Evolutionary conservation across 2,888 invertebrate species (phyloP), one percentile per base, ranked within the genome.

Genomic region (Tromatobia lineatoria): DNA sequence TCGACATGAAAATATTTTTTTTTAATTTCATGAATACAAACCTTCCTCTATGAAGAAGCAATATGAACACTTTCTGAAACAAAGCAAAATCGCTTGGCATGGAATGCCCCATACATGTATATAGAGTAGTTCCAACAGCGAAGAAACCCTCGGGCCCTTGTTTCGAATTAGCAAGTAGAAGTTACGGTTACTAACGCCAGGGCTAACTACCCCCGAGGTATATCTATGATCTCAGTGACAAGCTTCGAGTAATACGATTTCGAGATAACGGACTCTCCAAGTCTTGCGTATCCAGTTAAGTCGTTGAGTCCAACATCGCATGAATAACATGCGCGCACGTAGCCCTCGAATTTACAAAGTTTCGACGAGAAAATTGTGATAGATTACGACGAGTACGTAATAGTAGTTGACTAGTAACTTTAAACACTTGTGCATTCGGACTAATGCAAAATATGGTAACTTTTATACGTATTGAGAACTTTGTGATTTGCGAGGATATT

Each of bases 161-260:
- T 29, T n/a, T 52, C 50, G 70, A 29, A 34, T 57, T 71, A 13
- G 57, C 66, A 67, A 42, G 66, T 67, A 42, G 45, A 42, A 67
- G 66, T 47, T 47, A 47, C 66, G 42, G 38, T 13, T 38, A 59
- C 45, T 38, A 64, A 50, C 50, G 42, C 74, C 67, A 74, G 66
- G 66, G 47, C 66, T 76, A 70, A 81, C 66, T 59, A 77, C 47
- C 71, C 76, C 47, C 66, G 64, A 42, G 70, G 54, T 47, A 38
- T 77, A 82, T 82, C 71, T 77, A 77, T 73, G 77, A 82, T 77
- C 82, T 81, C 70, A 71, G 64, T 64, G 76, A 81, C 81, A 81
- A 81, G 70, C 54, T 61, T 34, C 29, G 38, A 52, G 75, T 82
- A 77, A 73, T 77, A 73, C 66, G 82, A 82, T 77, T 77, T 82